Conservation (phyloP, 2,888 invertebrate species). For the Nymphalis polychloros region DNA sequence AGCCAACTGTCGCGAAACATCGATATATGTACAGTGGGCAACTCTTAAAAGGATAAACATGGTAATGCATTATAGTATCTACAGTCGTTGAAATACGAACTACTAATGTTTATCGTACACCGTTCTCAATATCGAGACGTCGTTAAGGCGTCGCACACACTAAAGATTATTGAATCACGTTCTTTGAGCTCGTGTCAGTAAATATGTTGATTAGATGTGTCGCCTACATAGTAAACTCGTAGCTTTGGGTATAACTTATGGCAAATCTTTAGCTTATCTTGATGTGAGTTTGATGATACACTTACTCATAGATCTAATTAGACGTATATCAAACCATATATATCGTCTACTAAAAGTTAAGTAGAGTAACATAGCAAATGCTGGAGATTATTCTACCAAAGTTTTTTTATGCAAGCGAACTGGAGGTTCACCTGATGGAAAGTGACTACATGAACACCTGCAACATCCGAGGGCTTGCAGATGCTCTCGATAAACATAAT, state of each 20-base stretch:
- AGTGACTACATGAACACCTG: too few species aligned
- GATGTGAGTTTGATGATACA: slow-evolving; percentile 26
- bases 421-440: too few species aligned
- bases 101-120: slow-evolving; percentile 4
- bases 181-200: slow-evolving; percentile 36
- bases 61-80: slow-evolving; percentile 22
- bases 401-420: too few species aligned
- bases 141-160: slow-evolving; percentile 35
- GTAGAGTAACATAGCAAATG: not conserved
- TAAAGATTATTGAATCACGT: slow-evolving; percentile 37
- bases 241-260: slow-evolving; percentile 29
- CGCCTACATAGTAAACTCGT: slow-evolving; percentile 25
- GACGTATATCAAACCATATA: not conserved
- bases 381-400: too few species aligned
- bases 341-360: not conserved
- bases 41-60: slow-evolving; percentile 15
- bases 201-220: slow-evolving; percentile 39
- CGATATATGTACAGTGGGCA: slow-evolving; percentile 30
- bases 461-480: too few species aligned
- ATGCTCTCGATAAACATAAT: too few species aligned
- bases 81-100: slow-evolving; percentile 21
- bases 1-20: slow-evolving; percentile 63
- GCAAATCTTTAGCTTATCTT: slow-evolving; percentile 28
- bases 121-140: slow-evolving; percentile 31
- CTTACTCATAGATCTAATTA: slow-evolving; percentile 9